Percentiles rank a stretch among this genome's conserved stretches.
These are phyloP conservation scores for Equus przewalskii DNA, from an alignment of 2,113 vertebrate species.

Conservation along the genomic window DNA sequence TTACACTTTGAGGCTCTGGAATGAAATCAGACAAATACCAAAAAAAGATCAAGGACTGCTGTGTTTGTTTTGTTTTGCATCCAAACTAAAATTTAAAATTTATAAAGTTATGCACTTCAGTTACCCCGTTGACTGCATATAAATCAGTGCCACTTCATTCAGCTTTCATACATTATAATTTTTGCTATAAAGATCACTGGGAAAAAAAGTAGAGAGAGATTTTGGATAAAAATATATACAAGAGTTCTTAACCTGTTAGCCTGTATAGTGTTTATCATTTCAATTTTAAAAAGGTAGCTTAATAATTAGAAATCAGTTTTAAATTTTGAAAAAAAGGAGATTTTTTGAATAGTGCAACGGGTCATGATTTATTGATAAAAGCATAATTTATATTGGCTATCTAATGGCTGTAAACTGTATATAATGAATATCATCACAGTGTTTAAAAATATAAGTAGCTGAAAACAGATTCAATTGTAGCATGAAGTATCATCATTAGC, in stretches of 20 bases:
- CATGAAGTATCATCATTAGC: background rate
- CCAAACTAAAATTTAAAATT: constrained; percentile 76
- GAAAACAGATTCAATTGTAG: background rate
- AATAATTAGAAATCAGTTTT: constrained; percentile 20
- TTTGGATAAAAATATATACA: constrained; percentile 18
- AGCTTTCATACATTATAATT: background rate
- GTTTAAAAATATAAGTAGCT: background rate
- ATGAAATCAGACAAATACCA: constrained; percentile 70
- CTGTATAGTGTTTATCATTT: background rate
- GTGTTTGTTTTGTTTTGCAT: constrained; percentile 66
- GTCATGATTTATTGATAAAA: background rate
- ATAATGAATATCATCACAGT: background rate
- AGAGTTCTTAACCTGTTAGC: background rate
- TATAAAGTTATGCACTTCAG: constrained; percentile 52
- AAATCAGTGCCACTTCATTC: constrained; percentile 49
- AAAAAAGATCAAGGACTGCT: constrained; percentile 61
- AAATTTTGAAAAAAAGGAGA: background rate
- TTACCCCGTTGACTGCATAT: background rate
- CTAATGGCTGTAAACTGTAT: background rate
- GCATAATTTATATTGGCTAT: background rate
- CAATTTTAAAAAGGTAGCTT: background rate
- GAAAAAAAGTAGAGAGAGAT: background rate
- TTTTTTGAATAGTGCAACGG: background rate
- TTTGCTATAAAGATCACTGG: background rate
- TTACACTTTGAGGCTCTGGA: constrained; percentile 63